These are phyloP conservation scores for Corvus hawaiiensis DNA, from an alignment of 2,113 vertebrate genomes.

Conservation along the genomic window DNA sequence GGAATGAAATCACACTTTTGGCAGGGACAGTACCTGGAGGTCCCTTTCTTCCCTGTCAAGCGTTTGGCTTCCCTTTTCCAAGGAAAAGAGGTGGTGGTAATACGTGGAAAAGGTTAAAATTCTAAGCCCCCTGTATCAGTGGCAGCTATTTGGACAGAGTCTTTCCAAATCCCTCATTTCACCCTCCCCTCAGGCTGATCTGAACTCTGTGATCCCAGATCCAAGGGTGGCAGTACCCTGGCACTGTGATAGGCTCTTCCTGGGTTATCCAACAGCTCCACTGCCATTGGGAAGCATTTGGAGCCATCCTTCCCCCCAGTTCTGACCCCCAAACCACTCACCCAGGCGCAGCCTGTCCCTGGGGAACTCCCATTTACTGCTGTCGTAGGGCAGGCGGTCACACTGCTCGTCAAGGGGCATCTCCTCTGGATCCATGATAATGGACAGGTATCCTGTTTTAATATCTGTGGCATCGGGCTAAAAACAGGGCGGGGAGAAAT, in stretches of 20 bases:
- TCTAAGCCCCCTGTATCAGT: no score
- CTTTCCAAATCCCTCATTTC: not conserved
- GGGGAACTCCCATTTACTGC: constrained; percentile 94
- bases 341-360: constrained; percentile 84
- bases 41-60: not conserved
- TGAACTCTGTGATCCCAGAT: not conserved
- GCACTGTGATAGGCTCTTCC: not conserved
- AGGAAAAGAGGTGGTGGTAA: not conserved
- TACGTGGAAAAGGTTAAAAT: no score
- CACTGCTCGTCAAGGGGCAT: constrained; percentile 90
- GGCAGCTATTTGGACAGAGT: not conserved
- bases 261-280: not conserved
- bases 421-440: constrained; percentile 93
- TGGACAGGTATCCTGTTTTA: constrained; percentile 89
- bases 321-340: constrained; percentile 4
- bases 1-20: not conserved
- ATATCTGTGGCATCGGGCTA: constrained; percentile 81
- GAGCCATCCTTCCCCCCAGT: not conserved
- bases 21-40: not conserved
- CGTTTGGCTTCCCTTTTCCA: not conserved
- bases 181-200: not conserved
- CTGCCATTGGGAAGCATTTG: rapidly evolving
- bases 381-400: constrained; percentile 88
- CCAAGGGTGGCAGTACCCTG: not conserved
- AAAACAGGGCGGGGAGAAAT: not conserved